Evolutionary conservation across 37 sponge, comb jelly and placozoan species (phyloP), one percentile per base, ranked within the genome.

Genomic region (Halisarca cf. caerulea): DNA sequence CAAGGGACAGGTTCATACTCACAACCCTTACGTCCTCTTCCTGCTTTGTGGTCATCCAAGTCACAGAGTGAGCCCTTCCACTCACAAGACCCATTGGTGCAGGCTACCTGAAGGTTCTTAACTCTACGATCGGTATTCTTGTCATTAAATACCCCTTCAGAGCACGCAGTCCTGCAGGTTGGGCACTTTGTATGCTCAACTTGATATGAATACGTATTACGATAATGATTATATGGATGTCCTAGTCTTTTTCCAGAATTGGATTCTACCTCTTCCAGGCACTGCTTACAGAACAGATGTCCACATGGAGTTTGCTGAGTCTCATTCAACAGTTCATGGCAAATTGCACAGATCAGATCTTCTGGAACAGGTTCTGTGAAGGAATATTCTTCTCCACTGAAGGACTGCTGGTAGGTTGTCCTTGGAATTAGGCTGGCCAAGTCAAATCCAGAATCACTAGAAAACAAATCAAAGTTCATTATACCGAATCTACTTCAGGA

Each of bases 261-360:
- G 9, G 37, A 20, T 71, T 71, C 18, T 38, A 7, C 6, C 18
- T 71, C 6, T 8, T 71, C 21, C 40, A 71, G 18, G 45, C 77
- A 74, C 45, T 40, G 2, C 77, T 74, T 74, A 74, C 77, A 74
- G 24, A 74, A 74, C 17, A 74, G 45, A 44, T 74, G 77, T 1
- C 77, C 77, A 74, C 77, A 74, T 3, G 45, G n/a, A 25, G 77
- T 74, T 37, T 74, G 77, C 45, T 74, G 77, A 24, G 45, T n/a
- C 3, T 74, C 77, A 74, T 74, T 25, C 14, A 74, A 41, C 11
- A 74, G 77, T 7, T 74, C 77, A 7, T 74, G 44, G 6, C 77
- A 74, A 39, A 74, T 74, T 74, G 77, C 15, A 74, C 77, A 74
- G 24, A 74, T n/a, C 45, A 74, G 44, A 6, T 74, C 77, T 40